Conservation (phyloP, 2,888 invertebrate species). For the Microplitis deprimator region DNA sequence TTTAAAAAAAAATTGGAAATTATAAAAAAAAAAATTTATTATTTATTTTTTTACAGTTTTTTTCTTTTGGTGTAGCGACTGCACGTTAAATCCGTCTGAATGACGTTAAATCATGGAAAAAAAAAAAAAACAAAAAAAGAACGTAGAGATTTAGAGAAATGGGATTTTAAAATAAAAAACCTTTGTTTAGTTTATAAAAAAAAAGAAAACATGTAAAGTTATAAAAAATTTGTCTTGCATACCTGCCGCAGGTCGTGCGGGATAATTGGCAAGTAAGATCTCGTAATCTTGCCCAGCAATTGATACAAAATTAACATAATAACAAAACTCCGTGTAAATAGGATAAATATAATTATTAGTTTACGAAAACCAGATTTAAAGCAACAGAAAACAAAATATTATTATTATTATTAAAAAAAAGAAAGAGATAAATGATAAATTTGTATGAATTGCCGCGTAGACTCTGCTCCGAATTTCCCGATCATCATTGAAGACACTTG, state of each 20-base stretch:
- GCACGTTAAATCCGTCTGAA: conserved; percentile 36
- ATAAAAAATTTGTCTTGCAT: conserved; percentile 39
- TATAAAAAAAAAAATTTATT: conserved; percentile 6
- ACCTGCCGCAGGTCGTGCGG: conserved; percentile 51
- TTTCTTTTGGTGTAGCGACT: conserved; percentile 25
- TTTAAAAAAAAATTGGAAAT: conserved; percentile 12
- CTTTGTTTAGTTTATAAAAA: conserved; percentile 34
- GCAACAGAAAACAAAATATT: not conserved
- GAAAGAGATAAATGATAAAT: conserved; percentile 17
- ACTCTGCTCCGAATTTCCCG: conserved; percentile 53
- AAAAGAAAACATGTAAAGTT: conserved; percentile 30
- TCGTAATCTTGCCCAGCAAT: conserved; percentile 32
- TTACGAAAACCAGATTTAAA: conserved; percentile 29
- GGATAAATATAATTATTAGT: conserved; percentile 32
- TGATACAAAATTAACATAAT: conserved; percentile 26
- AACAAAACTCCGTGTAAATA: conserved; percentile 50
- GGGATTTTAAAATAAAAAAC: not conserved
- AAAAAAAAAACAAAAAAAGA: conserved; percentile 20
- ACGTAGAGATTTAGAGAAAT: conserved; percentile 34
- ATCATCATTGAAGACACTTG: conserved; percentile 54
- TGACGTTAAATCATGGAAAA: conserved; percentile 6
- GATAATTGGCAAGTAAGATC: conserved; percentile 36
- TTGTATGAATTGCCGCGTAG: conserved; percentile 54
- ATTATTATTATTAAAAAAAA: not conserved
- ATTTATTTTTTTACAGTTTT: not conserved